Conservation (phyloP, 2,797 vertebrate species). For the Valencia hispanica region DNA sequence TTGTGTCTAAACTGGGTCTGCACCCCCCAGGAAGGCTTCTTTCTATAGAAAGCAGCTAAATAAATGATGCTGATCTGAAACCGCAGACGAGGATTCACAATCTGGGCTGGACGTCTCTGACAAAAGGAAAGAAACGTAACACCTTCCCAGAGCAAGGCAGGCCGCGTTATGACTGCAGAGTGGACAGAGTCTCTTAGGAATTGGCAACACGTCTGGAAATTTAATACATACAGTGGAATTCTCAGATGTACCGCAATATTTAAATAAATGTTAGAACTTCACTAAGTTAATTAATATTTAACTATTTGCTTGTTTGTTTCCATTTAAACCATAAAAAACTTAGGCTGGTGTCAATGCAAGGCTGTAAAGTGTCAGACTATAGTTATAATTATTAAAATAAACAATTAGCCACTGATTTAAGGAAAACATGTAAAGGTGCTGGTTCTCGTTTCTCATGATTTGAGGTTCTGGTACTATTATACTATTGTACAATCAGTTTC, state of each 20-base stretch:
- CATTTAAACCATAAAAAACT: too few relatives aligned
- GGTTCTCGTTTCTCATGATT: too few relatives aligned
- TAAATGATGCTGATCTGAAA: conserved; percentile 65
- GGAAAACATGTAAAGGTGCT: too few relatives aligned
- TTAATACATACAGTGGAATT: not conserved
- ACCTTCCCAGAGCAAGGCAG: conserved; percentile 21
- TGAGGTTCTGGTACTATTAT: too few relatives aligned
- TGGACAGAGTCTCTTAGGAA: conserved; percentile 9
- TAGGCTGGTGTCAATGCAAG: not conserved
- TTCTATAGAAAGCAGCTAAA: conserved; percentile 39
- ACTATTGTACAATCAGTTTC: too few relatives aligned
- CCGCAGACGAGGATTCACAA: conserved; percentile 40
- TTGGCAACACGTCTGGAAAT: too few relatives aligned
- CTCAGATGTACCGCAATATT: too few relatives aligned
- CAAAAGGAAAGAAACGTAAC: conserved; percentile 47
- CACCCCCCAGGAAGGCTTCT: not conserved
- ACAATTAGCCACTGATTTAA: too few relatives aligned
- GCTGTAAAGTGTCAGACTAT: not conserved
- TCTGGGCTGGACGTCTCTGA: conserved; percentile 34
- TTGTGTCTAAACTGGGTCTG: conserved; percentile 14
- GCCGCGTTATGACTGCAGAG: conserved; percentile 5
- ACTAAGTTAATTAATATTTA: too few relatives aligned
- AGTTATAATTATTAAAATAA: too few relatives aligned
- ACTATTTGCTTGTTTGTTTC: too few relatives aligned
- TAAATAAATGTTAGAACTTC: too few relatives aligned